Evolutionary conservation across 2,797 vertebrate genomes (phyloP).

Genomic region (Potorous gilbertii): DNA sequence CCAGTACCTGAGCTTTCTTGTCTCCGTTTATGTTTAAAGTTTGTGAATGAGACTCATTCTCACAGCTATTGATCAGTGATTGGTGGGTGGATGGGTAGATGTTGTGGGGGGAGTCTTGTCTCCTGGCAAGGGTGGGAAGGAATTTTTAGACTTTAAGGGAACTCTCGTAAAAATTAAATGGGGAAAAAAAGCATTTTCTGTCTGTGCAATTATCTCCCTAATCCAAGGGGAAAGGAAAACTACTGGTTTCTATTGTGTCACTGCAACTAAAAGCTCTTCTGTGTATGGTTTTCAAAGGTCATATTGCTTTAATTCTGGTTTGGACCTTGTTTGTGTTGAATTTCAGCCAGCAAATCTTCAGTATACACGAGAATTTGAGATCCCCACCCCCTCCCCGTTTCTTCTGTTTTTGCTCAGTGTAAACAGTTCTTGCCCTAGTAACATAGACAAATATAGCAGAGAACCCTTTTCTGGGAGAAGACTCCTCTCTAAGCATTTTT

Average conservation of each 20-base stretch:
- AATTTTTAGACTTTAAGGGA: slow-evolving; percentile 63
- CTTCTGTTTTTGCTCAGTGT: slow-evolving; percentile 82
- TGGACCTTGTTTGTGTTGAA: slow-evolving; percentile 80
- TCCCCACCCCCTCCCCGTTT: slow-evolving; percentile 65
- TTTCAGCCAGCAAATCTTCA: slow-evolving; percentile 81
- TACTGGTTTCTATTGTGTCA: slow-evolving; percentile 38
- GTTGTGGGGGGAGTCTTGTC: neutral
- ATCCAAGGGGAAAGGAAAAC: slow-evolving; percentile 31
- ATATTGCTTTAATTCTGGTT: slow-evolving; percentile 70
- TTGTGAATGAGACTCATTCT: slow-evolving; percentile 52
- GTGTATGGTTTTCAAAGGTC: slow-evolving; percentile 75
- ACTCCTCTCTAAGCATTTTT: slow-evolving; percentile 87
- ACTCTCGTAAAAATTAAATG: slow-evolving; percentile 59
- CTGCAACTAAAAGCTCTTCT: slow-evolving; percentile 58
- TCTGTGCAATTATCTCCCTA: slow-evolving; percentile 51
- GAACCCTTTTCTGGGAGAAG: slow-evolving; percentile 86
- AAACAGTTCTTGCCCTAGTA: slow-evolving; percentile 88
- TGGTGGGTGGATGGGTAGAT: neutral
- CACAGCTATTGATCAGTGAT: neutral
- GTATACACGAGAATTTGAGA: slow-evolving; percentile 76
- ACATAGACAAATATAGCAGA: slow-evolving; percentile 90
- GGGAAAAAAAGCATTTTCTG: slow-evolving; percentile 58
- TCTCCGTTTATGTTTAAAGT: slow-evolving; percentile 62
- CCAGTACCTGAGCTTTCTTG: slow-evolving; percentile 61
- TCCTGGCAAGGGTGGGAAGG: slow-evolving; percentile 46